Conservation (phyloP, 2,797 vertebrate genomes). For the Alfaro cultratus region DNA sequence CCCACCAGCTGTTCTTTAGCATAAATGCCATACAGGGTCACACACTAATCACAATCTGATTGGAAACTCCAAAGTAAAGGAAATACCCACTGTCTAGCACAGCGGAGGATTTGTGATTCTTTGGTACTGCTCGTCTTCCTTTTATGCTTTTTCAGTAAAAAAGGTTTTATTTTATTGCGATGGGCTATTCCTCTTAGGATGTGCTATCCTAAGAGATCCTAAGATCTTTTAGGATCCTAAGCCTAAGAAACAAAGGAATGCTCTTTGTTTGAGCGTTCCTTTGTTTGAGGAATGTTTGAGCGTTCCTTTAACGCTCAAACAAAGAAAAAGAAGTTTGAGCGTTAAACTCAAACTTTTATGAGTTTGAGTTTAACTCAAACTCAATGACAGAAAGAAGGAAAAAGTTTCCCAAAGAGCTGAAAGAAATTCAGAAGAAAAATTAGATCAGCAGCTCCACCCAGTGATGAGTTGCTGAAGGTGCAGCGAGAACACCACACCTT, state of each 20-base stretch:
- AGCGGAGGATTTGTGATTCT: not conserved
- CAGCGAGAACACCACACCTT: constrained; percentile 31
- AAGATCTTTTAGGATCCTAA: too few species aligned
- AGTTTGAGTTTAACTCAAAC: too few species aligned
- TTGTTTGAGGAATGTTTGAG: too few species aligned
- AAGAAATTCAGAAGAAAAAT: constrained; percentile 3
- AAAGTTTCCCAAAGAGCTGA: constrained; percentile 48
- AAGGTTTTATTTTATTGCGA: not conserved
- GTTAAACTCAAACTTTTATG: too few species aligned
- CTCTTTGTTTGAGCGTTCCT: too few species aligned
- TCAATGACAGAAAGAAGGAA: not conserved
- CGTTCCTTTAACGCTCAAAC: constrained; percentile 14
- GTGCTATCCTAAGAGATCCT: too few species aligned
- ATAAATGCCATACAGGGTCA: not conserved
- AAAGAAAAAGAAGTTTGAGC: not conserved
- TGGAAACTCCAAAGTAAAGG: not conserved
- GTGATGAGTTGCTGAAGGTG: constrained; percentile 41
- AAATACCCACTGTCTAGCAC: not conserved
- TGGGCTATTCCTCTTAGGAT: not conserved
- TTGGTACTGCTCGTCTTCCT: not conserved
- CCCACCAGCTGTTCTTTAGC: not conserved
- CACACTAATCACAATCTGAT: not conserved
- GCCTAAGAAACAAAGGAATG: too few species aligned
- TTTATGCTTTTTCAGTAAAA: not conserved
- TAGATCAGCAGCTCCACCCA: constrained; percentile 41